Base-by-base conservation (phyloP, 2,113 vertebrate genomes). In the Syrrhaptes paradoxus region DNA sequence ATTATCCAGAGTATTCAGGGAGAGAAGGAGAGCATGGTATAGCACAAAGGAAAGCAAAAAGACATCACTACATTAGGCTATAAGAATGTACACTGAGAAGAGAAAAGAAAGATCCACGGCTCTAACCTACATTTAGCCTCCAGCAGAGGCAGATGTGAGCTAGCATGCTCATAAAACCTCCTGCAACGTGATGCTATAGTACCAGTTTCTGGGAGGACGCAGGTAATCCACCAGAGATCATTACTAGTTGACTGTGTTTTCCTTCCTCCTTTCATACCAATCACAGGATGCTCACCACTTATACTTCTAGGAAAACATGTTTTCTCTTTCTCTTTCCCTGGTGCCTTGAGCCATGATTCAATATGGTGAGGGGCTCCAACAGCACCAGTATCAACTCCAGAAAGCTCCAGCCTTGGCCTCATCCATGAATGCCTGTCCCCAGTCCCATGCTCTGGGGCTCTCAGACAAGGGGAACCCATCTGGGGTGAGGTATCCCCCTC, bases 281-380 rank as follows among this genome's bases (percentile, higher is more conserved):
- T 54, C 36, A 36, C 11, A 73, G 59, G 61, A 78, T 48, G 28
- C 15, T 51, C 52, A 82, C 10, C 1, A 0, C n/a, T 76, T 46
- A 62, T 1, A 21, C 8, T 67, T 43, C 52, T 46, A 43, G 48
- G 25, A 36, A 57, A 72, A 51, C 1, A 8, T 1, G 7, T 31
- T 91, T 55, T 67, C 71, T 15, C 22, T 57, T 66, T 46, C 25
- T 48, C 49, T n/a, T 57, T 59, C 15, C 19, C 10, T 66, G 45
- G 24, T 68, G 12, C 34, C 52, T 59, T 4, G 5, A 91, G n/a
- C 66, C n/a, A 3, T 13, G 14, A 17, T 21, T 48, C 45, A 22
- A 3, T 20, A 34, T 0, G 0, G 7, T 15, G 13, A 54, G 26
- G 19, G 41, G 52, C 48, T 67, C 4, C 67, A 74, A 41, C n/a